A percentile compares a stretch with the other conserved stretches of the same genome.
Conservation (phyloP, 2,888 invertebrate species). For the Blomia tropicalis region DNA sequence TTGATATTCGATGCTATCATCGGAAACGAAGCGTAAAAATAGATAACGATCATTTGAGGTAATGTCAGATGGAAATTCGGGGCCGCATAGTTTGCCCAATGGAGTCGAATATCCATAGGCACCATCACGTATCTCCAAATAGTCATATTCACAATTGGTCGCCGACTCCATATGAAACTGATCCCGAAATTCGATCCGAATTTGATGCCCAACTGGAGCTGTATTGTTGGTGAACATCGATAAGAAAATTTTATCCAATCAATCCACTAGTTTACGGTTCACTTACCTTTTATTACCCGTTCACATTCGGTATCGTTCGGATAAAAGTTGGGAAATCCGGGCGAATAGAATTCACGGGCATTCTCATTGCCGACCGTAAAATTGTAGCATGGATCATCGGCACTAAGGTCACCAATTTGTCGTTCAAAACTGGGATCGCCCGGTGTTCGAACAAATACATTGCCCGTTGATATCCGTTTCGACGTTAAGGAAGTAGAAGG, state of each 20-base stretch:
- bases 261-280: not conserved
- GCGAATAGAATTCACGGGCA: slow-evolving; percentile 51
- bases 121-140: slow-evolving; percentile 64
- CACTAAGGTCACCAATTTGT: not conserved
- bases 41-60: slow-evolving; percentile 55
- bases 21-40: slow-evolving; percentile 62
- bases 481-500: not conserved
- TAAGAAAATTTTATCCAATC: not conserved
- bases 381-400: slow-evolving; percentile 39
- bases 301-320: slow-evolving; percentile 52
- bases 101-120: slow-evolving; percentile 54
- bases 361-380: slow-evolving; percentile 45
- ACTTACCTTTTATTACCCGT: slow-evolving; percentile 48
- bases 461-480: too few relatives aligned
- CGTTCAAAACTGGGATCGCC: slow-evolving; percentile 11
- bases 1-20: slow-evolving; percentile 58
- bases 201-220: slow-evolving; percentile 38
- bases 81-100: slow-evolving; percentile 54
- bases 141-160: slow-evolving; percentile 58
- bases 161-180: slow-evolving; percentile 54
- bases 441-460: not conserved
- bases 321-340: slow-evolving; percentile 51
- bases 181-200: slow-evolving; percentile 62
- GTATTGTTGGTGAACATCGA: too few relatives aligned
- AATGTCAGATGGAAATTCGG: slow-evolving; percentile 53